A percentile compares a stretch with the other conserved stretches of the same genome.
Evolutionary conservation across 2,113 vertebrate species (phyloP).

Genomic region (Psephotus haematonotus): DNA sequence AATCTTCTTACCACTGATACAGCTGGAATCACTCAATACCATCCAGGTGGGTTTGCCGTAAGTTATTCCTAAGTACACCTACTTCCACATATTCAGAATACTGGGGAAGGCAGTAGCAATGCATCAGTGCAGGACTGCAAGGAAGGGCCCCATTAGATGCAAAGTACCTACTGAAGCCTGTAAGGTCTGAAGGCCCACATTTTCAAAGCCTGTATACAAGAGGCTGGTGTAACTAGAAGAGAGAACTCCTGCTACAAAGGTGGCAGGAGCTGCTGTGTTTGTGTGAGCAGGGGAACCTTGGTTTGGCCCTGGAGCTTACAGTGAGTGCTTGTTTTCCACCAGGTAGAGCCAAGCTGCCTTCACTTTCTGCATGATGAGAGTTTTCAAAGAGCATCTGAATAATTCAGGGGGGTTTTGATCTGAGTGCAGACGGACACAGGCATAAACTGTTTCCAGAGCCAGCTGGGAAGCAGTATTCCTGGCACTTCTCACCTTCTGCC

Average conservation of each 20-base stretch:
- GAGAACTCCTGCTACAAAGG: neutral
- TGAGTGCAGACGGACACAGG: constrained; percentile 61
- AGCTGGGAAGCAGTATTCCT: constrained; percentile 79
- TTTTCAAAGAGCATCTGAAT: constrained; percentile 81
- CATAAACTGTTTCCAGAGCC: constrained; percentile 77
- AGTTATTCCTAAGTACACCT: neutral
- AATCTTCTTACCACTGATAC: neutral
- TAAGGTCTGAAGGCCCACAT: neutral
- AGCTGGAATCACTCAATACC: neutral
- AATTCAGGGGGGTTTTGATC: constrained; percentile 83
- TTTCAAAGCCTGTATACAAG: neutral
- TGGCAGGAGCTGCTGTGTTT: neutral
- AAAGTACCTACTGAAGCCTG: neutral
- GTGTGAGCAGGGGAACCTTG: neutral
- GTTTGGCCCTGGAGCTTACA: constrained; percentile 21
- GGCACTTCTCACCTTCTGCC: constrained; percentile 60
- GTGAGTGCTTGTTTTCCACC: constrained; percentile 45
- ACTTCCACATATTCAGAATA: neutral
- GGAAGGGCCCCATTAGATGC: neutral
- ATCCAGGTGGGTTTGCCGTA: neutral
- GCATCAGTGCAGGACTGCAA: neutral
- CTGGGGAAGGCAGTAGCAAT: neutral
- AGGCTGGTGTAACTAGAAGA: neutral
- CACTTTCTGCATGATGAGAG: constrained; percentile 32
- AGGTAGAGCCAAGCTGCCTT: constrained; percentile 49